These are phyloP conservation scores for Cryptomyrus ogoouensis DNA, from an alignment of 2,113 vertebrate genomes.

Conservation along the genomic window DNA sequence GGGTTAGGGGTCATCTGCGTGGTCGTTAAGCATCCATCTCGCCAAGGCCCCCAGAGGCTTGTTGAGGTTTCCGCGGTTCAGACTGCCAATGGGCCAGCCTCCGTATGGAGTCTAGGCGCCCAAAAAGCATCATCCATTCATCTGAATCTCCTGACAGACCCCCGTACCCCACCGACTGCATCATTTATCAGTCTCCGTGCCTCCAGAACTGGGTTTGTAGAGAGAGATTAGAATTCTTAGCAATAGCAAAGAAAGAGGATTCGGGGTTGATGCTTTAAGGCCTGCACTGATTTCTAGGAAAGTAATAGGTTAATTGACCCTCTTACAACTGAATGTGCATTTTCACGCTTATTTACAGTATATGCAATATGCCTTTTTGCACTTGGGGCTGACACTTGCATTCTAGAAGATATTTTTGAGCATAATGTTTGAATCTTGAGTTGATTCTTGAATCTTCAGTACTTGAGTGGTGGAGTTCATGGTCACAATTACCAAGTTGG, in stretches of 20 bases:
- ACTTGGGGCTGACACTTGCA: neutral
- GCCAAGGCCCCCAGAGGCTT: neutral
- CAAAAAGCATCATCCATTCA: slow-evolving; percentile 13
- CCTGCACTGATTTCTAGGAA: neutral
- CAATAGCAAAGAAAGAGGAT: slow-evolving; percentile 14
- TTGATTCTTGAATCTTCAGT: neutral
- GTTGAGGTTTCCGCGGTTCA: neutral
- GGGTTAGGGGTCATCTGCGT: neutral
- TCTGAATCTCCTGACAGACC: neutral
- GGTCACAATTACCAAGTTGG: neutral
- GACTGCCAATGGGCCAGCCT: neutral
- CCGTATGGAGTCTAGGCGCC: neutral
- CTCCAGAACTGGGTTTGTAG: neutral
- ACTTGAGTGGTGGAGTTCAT: neutral
- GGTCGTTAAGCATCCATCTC: slow-evolving; percentile 1
- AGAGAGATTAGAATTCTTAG: slow-evolving; percentile 21
- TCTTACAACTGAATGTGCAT: neutral
- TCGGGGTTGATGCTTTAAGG: neutral
- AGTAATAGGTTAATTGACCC: neutral
- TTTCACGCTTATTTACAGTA: neutral
- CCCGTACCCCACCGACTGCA: neutral
- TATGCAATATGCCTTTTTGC: neutral
- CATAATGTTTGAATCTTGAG: neutral
- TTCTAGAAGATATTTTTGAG: neutral
- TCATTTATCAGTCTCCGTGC: slow-evolving; percentile 12